Evolutionary conservation across 2,888 invertebrate genomes (phyloP).

Genomic region (Pseudococcus jackbeardsleyi): DNA sequence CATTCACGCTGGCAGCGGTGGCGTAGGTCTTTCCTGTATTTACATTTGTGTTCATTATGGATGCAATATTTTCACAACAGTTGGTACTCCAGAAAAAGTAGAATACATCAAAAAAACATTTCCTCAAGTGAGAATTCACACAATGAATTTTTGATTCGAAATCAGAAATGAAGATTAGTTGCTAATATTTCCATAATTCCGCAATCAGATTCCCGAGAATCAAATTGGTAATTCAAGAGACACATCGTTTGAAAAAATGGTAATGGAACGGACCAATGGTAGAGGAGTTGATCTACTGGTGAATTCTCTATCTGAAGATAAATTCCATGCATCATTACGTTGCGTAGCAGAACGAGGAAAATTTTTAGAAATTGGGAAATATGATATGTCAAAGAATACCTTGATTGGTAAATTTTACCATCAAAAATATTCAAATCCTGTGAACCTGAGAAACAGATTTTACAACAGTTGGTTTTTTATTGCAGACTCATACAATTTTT

Average conservation of each 20-base stretch:
- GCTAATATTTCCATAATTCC: not conserved
- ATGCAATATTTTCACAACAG: constrained; percentile 80
- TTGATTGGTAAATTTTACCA: not conserved
- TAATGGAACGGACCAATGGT: constrained; percentile 84
- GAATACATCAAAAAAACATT: constrained; percentile 76
- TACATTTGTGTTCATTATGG: constrained; percentile 77
- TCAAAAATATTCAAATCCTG: no score
- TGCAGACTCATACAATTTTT: constrained; percentile 72
- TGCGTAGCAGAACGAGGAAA: constrained; percentile 76
- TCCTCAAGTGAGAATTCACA: constrained; percentile 70
- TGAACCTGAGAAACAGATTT: not conserved
- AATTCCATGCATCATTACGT: constrained; percentile 79
- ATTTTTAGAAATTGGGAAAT: constrained; percentile 82
- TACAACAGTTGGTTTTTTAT: constrained; percentile 66
- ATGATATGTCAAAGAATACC: constrained; percentile 2
- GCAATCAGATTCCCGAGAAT: constrained; percentile 71
- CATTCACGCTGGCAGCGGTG: constrained; percentile 78
- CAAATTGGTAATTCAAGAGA: constrained; percentile 91
- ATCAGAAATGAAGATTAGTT: not conserved
- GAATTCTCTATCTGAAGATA: constrained; percentile 93
- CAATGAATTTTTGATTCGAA: not conserved
- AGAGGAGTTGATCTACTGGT: constrained; percentile 90
- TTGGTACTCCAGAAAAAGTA: constrained; percentile 77
- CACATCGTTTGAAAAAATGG: constrained; percentile 87
- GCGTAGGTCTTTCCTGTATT: constrained; percentile 85